A percentile compares a stretch with the other conserved stretches of the same genome.
These are phyloP conservation scores for Camponotus floridanus DNA, from an alignment of 1,140 invertebrate species.

Conservation along the genomic window DNA sequence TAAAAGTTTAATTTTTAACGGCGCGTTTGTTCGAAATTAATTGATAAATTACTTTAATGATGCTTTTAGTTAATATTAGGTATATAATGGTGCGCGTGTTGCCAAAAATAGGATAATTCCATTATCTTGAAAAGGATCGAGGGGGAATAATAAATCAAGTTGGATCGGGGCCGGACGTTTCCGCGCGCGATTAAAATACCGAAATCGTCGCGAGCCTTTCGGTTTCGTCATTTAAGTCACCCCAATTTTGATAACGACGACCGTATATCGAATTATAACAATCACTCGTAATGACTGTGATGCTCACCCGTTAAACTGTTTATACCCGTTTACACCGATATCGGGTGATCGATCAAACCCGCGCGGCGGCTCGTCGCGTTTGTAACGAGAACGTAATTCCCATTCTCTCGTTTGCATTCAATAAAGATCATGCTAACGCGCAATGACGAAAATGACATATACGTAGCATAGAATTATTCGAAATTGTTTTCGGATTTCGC, in stretches of 20 bases:
- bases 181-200: conserved; percentile 43
- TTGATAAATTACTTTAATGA: not conserved
- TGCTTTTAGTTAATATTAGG: conserved; percentile 16
- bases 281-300: conserved; percentile 64
- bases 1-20: conserved; percentile 12
- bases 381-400: conserved; percentile 63
- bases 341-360: conserved; percentile 61
- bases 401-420: conserved; percentile 64
- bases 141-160: conserved; percentile 13
- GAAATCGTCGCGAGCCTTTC: conserved; percentile 54
- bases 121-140: conserved; percentile 26
- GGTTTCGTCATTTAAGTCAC: conserved; percentile 59
- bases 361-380: conserved; percentile 54
- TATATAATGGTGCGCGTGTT: conserved; percentile 4
- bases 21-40: conserved; percentile 11
- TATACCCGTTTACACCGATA: conserved; percentile 63
- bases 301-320: conserved; percentile 64
- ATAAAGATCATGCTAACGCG: conserved; percentile 63
- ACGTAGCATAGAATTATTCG: not conserved
- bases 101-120: conserved; percentile 38
- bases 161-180: conserved; percentile 10
- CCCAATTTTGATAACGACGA: conserved; percentile 63
- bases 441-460: conserved; percentile 58
- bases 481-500: conserved; percentile 53
- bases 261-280: conserved; percentile 62